These are phyloP conservation scores for Reticulitermes lucifugus DNA, from an alignment of 2,888 invertebrate genomes.

Conservation along the genomic window DNA sequence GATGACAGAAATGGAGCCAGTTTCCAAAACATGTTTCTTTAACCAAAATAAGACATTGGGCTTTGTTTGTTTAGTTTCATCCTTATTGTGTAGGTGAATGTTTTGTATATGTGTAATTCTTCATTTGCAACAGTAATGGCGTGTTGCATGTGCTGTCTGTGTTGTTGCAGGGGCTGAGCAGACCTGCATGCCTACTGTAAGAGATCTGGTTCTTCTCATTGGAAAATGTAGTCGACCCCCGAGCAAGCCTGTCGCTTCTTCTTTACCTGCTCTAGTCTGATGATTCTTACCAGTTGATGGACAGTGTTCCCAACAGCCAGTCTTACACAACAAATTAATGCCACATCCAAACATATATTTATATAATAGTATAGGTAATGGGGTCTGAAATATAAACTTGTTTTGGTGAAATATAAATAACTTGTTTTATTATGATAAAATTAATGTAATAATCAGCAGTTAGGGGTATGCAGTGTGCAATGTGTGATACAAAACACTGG, in stretches of 20 bases:
- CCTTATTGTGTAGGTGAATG: not conserved
- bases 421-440: too few relatives aligned
- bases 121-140: slow-evolving; percentile 50
- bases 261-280: slow-evolving; percentile 51
- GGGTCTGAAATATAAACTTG: too few relatives aligned
- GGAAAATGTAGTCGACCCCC: slow-evolving; percentile 54
- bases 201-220: slow-evolving; percentile 54
- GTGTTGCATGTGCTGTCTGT: slow-evolving; percentile 57
- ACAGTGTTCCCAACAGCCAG: slow-evolving; percentile 10
- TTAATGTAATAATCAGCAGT: too few relatives aligned
- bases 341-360: too few relatives aligned
- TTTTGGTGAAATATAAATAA: too few relatives aligned
- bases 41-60: too few relatives aligned
- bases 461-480: too few relatives aligned
- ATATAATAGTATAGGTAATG: too few relatives aligned
- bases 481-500: too few relatives aligned
- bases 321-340: not conserved
- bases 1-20: too few relatives aligned
- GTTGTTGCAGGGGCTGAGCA: slow-evolving; percentile 65
- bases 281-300: slow-evolving; percentile 2
- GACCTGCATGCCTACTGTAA: slow-evolving; percentile 73
- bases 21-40: too few relatives aligned
- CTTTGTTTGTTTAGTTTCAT: too few relatives aligned
- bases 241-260: slow-evolving; percentile 47
- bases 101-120: not conserved